Percentiles rank a stretch among this genome's conserved stretches.
phyloP scores from a whole-genome alignment of 2,797 vertebrate genomes.

The Silurus aristotelis region DNA sequence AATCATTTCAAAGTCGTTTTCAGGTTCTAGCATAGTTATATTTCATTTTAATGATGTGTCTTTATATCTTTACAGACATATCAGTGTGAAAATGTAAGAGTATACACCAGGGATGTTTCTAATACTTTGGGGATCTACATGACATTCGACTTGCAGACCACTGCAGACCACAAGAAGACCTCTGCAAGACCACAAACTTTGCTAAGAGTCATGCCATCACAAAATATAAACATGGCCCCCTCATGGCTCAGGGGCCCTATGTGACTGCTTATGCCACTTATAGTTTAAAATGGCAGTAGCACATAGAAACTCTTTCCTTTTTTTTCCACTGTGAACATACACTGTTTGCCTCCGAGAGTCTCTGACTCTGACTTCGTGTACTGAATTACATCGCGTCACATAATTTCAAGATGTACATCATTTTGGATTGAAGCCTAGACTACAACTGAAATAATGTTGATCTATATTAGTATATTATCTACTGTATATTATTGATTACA shows the following conservation, averaged over 20 bases:
- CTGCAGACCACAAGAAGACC: not conserved
- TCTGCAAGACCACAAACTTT: not conserved
- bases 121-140: not conserved
- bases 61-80: not conserved
- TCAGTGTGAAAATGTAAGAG: not conserved
- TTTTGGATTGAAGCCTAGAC: not conserved
- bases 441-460: not conserved
- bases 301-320: not conserved
- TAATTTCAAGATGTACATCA: not conserved
- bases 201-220: not conserved
- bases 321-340: not conserved
- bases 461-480: not conserved
- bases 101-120: not conserved
- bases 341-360: not conserved
- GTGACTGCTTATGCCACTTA: not conserved
- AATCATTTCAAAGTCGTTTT: not conserved
- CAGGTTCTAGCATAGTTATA: not conserved
- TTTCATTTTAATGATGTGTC: too few relatives aligned
- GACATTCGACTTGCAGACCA: not conserved
- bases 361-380: not conserved
- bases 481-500: too few relatives aligned
- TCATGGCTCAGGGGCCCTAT: not conserved
- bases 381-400: not conserved
- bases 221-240: not conserved
- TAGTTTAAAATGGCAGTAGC: not conserved